Conservation (phyloP, 2,888 invertebrate species). For the Orgyia antiqua region DNA sequence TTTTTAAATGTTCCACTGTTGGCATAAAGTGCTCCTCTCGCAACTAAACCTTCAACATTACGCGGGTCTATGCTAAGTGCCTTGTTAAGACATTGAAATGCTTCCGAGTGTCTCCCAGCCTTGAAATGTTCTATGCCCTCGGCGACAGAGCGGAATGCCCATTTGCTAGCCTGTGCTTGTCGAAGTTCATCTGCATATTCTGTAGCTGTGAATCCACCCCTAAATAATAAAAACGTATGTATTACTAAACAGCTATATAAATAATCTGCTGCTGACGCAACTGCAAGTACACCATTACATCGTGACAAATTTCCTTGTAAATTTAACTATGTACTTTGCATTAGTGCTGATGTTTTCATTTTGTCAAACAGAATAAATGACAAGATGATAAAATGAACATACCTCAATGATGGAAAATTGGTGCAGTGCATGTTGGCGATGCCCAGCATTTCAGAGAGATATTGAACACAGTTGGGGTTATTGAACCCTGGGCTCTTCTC, state of each 20-base stretch:
- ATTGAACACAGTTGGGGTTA: constrained; percentile 93
- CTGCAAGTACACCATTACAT: too few species aligned
- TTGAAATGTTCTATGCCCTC: constrained; percentile 97
- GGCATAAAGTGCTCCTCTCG: constrained; percentile 94
- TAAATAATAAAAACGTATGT: constrained; percentile 45
- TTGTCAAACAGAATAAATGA: too few species aligned
- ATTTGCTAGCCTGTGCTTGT: constrained; percentile 93
- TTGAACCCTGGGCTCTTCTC: constrained; percentile 90
- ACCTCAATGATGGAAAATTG: constrained; percentile 85
- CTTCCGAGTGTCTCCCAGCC: constrained; percentile 94
- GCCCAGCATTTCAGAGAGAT: constrained; percentile 86
- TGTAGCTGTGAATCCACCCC: constrained; percentile 85
- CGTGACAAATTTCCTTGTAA: too few species aligned
- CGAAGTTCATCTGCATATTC: constrained; percentile 92
- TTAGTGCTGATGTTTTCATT: too few species aligned
- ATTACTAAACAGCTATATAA: neutral
- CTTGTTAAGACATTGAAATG: constrained; percentile 95
- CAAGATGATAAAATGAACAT: too few species aligned
- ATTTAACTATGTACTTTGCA: too few species aligned
- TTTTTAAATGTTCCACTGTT: constrained; percentile 96
- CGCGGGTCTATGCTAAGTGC: constrained; percentile 94
- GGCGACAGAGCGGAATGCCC: constrained; percentile 96
- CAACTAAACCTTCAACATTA: constrained; percentile 95
- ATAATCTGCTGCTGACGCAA: too few species aligned
- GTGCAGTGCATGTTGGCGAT: constrained; percentile 83